These are phyloP conservation scores for Tapera naevia DNA, from an alignment of 2,797 vertebrate species.

Conservation along the genomic window DNA sequence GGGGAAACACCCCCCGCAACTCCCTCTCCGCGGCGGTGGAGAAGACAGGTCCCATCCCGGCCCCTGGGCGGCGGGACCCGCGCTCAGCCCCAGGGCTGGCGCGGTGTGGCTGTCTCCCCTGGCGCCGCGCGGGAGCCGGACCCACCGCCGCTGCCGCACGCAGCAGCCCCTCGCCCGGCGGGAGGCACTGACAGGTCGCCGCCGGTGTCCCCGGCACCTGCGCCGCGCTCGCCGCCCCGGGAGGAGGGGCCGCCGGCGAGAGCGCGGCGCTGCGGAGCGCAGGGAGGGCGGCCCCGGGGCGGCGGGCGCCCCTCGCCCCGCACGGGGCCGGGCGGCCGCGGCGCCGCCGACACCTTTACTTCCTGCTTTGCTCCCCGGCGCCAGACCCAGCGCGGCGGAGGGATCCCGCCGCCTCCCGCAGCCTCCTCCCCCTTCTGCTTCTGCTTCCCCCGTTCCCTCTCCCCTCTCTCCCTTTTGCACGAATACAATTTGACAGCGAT, in stretches of 20 bases:
- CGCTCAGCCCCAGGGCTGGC: not conserved
- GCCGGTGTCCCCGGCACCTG: not conserved
- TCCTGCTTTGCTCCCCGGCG: constrained; percentile 76
- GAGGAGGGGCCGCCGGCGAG: not conserved
- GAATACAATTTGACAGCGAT: constrained; percentile 79
- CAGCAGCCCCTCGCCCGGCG: not conserved
- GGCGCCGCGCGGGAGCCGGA: constrained; percentile 1
- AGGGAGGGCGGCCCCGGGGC: not conserved
- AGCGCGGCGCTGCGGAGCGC: not conserved
- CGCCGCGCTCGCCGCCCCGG: not conserved
- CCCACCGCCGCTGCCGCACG: not conserved
- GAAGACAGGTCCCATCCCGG: no score
- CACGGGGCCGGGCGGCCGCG: constrained; percentile 13
- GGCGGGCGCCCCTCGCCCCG: constrained; percentile 1
- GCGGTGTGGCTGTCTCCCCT: not conserved
- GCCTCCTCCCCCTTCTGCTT: constrained; percentile 53
- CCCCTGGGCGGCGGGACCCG: not conserved
- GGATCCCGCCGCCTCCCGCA: constrained; percentile 68
- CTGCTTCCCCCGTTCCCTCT: not conserved
- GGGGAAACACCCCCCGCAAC: no score
- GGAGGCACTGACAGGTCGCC: constrained; percentile 4
- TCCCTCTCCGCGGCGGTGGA: not conserved
- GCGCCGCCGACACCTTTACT: constrained; percentile 75
- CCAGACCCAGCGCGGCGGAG: constrained; percentile 76
- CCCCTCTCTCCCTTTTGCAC: constrained; percentile 55